Base-by-base conservation (phyloP, 1,140 invertebrate genomes). In the Nixonia krombeini region DNA sequence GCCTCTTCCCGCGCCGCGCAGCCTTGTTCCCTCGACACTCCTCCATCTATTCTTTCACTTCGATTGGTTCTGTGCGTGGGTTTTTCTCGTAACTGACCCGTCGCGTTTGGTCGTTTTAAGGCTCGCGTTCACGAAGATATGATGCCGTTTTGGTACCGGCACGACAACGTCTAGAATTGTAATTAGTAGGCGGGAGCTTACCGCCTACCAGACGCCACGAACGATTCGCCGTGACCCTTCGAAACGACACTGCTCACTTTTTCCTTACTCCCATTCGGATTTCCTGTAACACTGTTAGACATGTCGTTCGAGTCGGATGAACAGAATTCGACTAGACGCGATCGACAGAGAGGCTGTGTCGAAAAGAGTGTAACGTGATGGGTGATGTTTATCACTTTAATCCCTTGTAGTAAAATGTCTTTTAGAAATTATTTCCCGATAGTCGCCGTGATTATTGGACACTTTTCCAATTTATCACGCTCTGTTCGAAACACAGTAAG, bases 141-240 rank as follows among this genome's bases (percentile, higher is more conserved):
- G 31, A 35, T 62, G 70, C 70, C 52, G 59, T 73, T 72, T 72
- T 53, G 50, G 37, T 63, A 58, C 33, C 52, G 58, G 33, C 71
- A 71, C 75, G 77, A 75, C 73, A 67, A 78, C 75, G 67, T 80
- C 72, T 73, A 74, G 70, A 76, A 76, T 76, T 70, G 75, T 85
- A 83, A 85, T 85, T 85, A 85, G 82, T 84, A 83, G 83, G 83
- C 82, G 81, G 83, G 65, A 78, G 72, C 71, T 49, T 56, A 80
- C n/a, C 81, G 80, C 81, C 83, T 78, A 81, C 81, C 76, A 76
- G 76, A 81, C 75, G 77, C 78, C 73, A 69, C 57, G 42, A 66
- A 62, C 28, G 56, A 59, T 61, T 67, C 57, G 41, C 44, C 23
- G 4, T 40, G 23, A 25, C 40, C 45, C 33, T 56, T 13, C 29